Percentiles rank a stretch among this genome's conserved stretches.
phyloP scores from a whole-genome alignment of 2,113 vertebrate genomes.

The Mesembrinibis cayennensis region DNA sequence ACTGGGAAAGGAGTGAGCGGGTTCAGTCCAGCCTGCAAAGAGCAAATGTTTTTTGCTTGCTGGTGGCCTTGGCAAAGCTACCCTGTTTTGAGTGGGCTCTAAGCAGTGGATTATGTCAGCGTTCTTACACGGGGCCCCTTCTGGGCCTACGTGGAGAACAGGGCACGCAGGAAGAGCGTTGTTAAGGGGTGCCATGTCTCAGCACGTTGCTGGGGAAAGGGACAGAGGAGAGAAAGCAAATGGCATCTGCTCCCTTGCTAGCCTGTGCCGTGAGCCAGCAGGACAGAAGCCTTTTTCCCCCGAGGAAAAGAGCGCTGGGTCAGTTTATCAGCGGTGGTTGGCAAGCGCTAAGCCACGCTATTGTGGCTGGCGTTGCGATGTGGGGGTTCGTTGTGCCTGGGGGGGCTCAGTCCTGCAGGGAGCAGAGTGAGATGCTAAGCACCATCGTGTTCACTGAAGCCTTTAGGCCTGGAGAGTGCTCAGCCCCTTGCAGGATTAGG shows the following conservation, averaged over 20 bases:
- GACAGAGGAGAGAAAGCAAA: neutral
- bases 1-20: neutral
- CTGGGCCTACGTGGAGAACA: neutral
- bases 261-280: neutral
- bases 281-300: neutral
- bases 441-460: neutral
- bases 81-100: neutral
- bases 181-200: neutral
- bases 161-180: neutral
- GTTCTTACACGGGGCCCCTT: neutral
- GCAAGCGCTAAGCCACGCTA: neutral
- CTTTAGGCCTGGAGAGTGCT: neutral
- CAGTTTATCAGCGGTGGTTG: rapidly evolving
- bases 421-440: neutral
- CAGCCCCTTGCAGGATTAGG: neutral
- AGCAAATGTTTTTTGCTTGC: neutral
- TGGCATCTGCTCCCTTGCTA: neutral
- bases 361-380: neutral
- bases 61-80: neutral
- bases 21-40: neutral
- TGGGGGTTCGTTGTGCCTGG: neutral
- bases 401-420: neutral
- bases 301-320: neutral
- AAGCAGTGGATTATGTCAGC: neutral
- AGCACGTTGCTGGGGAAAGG: neutral